Evolutionary conservation across 2,113 vertebrate genomes (phyloP).

Genomic region (Kobus ellipsiprymnus): DNA sequence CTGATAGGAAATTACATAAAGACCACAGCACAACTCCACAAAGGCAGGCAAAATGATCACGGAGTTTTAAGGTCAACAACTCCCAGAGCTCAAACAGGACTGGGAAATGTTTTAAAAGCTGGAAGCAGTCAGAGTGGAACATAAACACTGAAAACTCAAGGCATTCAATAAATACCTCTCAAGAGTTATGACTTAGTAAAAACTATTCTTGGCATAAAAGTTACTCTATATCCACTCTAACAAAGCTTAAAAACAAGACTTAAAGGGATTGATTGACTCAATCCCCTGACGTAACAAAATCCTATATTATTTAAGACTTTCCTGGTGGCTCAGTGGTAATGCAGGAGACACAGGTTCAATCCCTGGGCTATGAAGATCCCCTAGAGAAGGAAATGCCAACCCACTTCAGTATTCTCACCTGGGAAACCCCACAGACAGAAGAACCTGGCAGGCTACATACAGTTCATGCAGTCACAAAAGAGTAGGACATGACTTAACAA

Average conservation of each 20-base stretch:
- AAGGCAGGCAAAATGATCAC: not conserved
- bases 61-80: not conserved
- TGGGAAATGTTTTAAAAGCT: not conserved
- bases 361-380: not conserved
- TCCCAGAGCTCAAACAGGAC: not conserved
- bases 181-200: not conserved
- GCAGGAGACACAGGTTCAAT: not conserved
- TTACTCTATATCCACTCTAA: not conserved
- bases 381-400: not conserved
- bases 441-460: not conserved
- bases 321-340: not conserved
- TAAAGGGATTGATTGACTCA: not conserved
- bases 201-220: not conserved
- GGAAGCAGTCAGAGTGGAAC: not conserved
- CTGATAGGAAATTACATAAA: not conserved
- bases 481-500: not conserved
- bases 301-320: not conserved
- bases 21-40: not conserved
- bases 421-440: not conserved
- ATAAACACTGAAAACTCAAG: not conserved
- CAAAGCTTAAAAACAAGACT: slow-evolving; percentile 25
- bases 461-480: not conserved
- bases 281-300: not conserved
- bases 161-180: not conserved
- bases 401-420: not conserved